Evolutionary conservation across 92 coral and sea anemone species (phyloP), one percentile per base, ranked within the genome.

Genomic region (Siderastrea radians): DNA sequence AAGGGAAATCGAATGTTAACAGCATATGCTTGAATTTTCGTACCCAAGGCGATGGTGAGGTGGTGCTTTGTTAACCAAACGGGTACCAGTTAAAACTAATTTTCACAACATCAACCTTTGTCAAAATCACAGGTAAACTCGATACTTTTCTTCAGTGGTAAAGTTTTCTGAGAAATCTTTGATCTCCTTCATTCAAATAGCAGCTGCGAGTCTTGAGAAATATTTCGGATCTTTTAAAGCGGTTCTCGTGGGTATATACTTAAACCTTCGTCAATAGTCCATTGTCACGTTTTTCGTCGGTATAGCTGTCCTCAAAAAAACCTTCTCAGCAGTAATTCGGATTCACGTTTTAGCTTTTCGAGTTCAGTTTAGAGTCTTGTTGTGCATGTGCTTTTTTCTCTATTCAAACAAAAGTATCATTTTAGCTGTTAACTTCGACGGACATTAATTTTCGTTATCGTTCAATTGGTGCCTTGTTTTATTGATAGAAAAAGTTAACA

Each of bases 101-200:
- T 72, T 60, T 72, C 80, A 49, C 61, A 48, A 63, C 72, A 61
- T 49, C 38, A 49, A 50, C 60, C 80, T 73, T 84, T 84, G 87
- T 73, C 48, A 50, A 61, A 49, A 74, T 61, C 57, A 82, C 75
- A 55, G 59, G 15, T 10, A 46, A 70, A 82, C 52, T 71, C 51
- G 77, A 61, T 55, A 55, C 77, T 47, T 82, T 82, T 72, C 64
- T 26, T 53, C 80, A 3, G 69, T 49, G 51, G 63, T 38, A 60
- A 74, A 51, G 72, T 64, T 73, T 84, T 75, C 87, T 84, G 73
- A 73, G 87, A 84, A 84, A 84, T 5, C 43, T 8, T 61, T 49
- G 49, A 74, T 84, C 19, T 26, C 43, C 64, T 45, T 62, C 53
- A 84, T 84, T 84, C 87, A 73, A 73, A 52, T 43, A 43, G 74